Conservation (phyloP, 2,888 invertebrate genomes). For the Microctonus brassicae region DNA sequence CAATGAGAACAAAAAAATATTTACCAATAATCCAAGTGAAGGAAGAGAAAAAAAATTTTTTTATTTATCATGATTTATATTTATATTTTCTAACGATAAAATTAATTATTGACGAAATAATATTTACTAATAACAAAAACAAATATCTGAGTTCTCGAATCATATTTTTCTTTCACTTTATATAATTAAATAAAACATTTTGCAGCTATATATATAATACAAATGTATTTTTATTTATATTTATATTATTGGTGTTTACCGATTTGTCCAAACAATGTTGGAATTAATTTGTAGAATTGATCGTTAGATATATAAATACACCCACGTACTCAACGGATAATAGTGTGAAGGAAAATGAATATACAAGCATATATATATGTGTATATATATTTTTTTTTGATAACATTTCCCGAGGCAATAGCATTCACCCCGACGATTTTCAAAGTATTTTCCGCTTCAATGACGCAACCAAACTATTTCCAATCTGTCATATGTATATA, state of each 20-base stretch:
- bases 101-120: no score
- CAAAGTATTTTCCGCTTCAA: constrained; percentile 23
- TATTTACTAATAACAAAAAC: no score
- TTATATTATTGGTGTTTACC: no score
- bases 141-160: no score
- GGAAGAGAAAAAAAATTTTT: not conserved
- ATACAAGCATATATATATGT: not conserved
- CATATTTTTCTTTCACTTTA: no score
- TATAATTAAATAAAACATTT: no score
- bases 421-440: constrained; percentile 10
- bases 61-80: not conserved
- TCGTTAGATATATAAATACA: no score
- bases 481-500: constrained; percentile 3
- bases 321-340: no score
- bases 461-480: constrained; percentile 5
- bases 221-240: not conserved
- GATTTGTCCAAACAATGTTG: not conserved
- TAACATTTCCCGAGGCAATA: constrained; percentile 5
- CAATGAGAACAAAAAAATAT: not conserved
- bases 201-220: no score
- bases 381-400: not conserved
- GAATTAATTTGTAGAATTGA: not conserved
- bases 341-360: no score
- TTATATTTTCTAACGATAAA: no score
- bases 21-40: not conserved